Conservation (phyloP, 2,888 invertebrate genomes). For the Amphiduros pacificus region DNA sequence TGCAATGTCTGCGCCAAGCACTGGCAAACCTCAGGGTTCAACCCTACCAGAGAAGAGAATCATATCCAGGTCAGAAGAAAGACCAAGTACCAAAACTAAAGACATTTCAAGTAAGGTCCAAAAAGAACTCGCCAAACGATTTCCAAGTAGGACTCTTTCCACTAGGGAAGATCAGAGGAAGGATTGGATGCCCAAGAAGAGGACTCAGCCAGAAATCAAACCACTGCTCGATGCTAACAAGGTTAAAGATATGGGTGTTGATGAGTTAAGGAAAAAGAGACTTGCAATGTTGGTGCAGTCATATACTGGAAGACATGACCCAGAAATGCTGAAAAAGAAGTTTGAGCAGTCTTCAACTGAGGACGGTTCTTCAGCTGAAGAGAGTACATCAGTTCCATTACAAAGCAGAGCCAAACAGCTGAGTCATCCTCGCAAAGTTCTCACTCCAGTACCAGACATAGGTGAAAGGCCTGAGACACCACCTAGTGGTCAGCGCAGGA, state of each 20-base stretch:
- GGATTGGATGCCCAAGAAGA: neutral
- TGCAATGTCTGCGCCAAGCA: too few relatives aligned
- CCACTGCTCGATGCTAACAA: neutral
- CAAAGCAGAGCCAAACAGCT: too few relatives aligned
- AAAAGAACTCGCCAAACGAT: neutral
- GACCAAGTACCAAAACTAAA: neutral
- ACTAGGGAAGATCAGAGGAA: neutral
- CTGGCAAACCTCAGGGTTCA: too few relatives aligned
- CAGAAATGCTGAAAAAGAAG: neutral
- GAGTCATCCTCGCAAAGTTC: too few relatives aligned
- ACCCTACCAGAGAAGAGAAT: too few relatives aligned
- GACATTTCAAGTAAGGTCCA: neutral
- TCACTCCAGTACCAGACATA: too few relatives aligned
- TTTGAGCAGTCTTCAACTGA: too few relatives aligned
- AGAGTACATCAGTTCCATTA: too few relatives aligned
- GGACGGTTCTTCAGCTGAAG: too few relatives aligned
- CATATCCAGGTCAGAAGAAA: too few relatives aligned
- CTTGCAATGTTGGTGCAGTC: slow-evolving; percentile 14
- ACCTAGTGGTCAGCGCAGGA: too few relatives aligned
- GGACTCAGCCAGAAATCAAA: neutral
- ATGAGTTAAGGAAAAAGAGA: slow-evolving; percentile 7
- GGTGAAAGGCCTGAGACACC: too few relatives aligned
- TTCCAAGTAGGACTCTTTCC: neutral
- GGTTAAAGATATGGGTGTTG: neutral
- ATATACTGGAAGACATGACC: neutral